These are phyloP conservation scores for Spermophilus dauricus DNA, from an alignment of 2,113 vertebrate genomes.

Conservation along the genomic window DNA sequence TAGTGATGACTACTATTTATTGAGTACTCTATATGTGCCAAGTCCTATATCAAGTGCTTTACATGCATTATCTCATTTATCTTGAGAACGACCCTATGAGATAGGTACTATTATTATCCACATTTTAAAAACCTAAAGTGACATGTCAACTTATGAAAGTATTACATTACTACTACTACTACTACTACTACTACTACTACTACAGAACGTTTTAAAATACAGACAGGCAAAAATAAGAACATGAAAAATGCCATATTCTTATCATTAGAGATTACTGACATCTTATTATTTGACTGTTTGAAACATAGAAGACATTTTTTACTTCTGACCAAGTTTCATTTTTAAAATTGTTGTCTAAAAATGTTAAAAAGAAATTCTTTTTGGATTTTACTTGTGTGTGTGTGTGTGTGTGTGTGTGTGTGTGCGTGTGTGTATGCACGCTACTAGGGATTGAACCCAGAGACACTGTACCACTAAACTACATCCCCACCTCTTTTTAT, in stretches of 20 bases:
- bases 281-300: neutral
- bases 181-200: too few relatives aligned
- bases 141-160: slow-evolving; percentile 5
- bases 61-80: neutral
- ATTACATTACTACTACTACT: neutral
- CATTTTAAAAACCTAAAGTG: slow-evolving; percentile 24
- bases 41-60: slow-evolving; percentile 20
- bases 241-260: neutral
- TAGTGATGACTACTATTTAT: neutral
- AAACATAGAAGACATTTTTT: neutral
- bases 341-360: too few relatives aligned
- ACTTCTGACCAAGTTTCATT: neutral
- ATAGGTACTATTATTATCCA: neutral
- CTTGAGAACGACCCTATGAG: neutral
- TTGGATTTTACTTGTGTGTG: neutral
- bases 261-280: neutral
- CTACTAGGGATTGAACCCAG: too few relatives aligned
- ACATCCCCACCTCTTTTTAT: too few relatives aligned
- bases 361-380: neutral
- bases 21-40: neutral
- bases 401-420: too few relatives aligned
- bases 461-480: too few relatives aligned
- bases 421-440: too few relatives aligned
- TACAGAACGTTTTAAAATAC: slow-evolving; percentile 11
- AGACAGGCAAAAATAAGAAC: neutral